A percentile compares a stretch with the other conserved stretches of the same genome.
phyloP scores from a whole-genome alignment of 2,797 vertebrate species.

The Rhinoraja longicauda region DNA sequence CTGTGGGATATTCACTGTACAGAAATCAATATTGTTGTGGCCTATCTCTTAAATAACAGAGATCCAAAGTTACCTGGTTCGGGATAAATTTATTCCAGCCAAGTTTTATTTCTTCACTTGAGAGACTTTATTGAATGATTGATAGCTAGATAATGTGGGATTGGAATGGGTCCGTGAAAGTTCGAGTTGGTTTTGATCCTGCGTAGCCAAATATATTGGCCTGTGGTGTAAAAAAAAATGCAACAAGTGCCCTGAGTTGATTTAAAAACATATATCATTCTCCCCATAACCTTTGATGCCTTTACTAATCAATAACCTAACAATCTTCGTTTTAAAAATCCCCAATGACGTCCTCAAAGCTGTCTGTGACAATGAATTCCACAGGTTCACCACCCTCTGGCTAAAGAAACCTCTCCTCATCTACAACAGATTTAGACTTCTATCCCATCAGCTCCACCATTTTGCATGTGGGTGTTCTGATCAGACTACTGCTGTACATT shows the following conservation, averaged over 20 bases:
- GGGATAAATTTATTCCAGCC: background rate
- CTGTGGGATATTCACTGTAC: background rate
- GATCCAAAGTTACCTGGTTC: background rate
- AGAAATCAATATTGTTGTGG: background rate
- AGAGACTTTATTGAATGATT: background rate
- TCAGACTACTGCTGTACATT: background rate
- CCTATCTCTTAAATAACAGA: background rate
- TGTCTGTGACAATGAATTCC: too few species aligned
- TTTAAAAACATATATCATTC: background rate
- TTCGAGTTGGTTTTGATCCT: background rate
- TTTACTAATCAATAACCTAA: too few species aligned
- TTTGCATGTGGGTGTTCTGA: conserved; percentile 12
- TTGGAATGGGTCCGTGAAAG: background rate
- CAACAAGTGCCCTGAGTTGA: background rate
- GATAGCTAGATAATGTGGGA: background rate
- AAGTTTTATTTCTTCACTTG: background rate
- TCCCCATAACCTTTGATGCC: too few species aligned
- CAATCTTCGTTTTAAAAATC: too few species aligned
- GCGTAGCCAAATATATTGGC: background rate
- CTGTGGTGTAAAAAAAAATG: background rate
- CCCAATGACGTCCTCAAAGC: too few species aligned
- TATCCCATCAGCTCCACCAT: background rate
- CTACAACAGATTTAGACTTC: background rate
- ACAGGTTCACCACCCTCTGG: too few species aligned
- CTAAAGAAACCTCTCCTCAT: background rate